Percentiles rank a stretch among this genome's conserved stretches.
These are phyloP conservation scores for Miichthys miiuy DNA, from an alignment of 2,797 vertebrate genomes.

Conservation along the genomic window DNA sequence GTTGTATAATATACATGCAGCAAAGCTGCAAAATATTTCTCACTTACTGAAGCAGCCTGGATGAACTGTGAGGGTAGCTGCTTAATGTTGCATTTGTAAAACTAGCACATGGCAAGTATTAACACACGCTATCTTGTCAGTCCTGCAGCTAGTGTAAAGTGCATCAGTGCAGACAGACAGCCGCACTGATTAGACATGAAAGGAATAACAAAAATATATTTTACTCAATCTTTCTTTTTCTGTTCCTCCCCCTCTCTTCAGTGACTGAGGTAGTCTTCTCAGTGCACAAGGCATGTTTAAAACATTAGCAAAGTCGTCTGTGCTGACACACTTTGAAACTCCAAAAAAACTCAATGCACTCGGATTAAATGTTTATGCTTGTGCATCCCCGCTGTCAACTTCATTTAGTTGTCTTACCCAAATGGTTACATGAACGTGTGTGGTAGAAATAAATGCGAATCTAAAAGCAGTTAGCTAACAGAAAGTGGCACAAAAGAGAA, in stretches of 20 bases:
- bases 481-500: not conserved
- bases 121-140: conserved; percentile 17
- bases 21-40: conserved; percentile 23
- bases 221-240: conserved; percentile 11
- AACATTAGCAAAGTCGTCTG: conserved; percentile 31
- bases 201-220: conserved; percentile 37
- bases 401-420: conserved; percentile 6
- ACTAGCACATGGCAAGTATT: conserved; percentile 13
- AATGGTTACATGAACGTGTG: conserved; percentile 12
- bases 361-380: conserved; percentile 41
- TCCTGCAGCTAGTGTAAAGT: conserved; percentile 29
- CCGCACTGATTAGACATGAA: conserved; percentile 44
- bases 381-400: conserved; percentile 32
- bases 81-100: conserved; percentile 45
- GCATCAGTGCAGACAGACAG: conserved; percentile 38
- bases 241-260: not conserved
- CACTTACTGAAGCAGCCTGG: conserved; percentile 28
- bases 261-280: conserved; percentile 9
- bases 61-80: conserved; percentile 14
- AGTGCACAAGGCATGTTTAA: conserved; percentile 41
- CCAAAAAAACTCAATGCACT: conserved; percentile 15
- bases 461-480: not conserved
- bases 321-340: conserved; percentile 32
- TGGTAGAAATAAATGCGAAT: not conserved
- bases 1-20: not conserved